Conservation (phyloP, 2,888 invertebrate species). For the Furcula furcula region DNA sequence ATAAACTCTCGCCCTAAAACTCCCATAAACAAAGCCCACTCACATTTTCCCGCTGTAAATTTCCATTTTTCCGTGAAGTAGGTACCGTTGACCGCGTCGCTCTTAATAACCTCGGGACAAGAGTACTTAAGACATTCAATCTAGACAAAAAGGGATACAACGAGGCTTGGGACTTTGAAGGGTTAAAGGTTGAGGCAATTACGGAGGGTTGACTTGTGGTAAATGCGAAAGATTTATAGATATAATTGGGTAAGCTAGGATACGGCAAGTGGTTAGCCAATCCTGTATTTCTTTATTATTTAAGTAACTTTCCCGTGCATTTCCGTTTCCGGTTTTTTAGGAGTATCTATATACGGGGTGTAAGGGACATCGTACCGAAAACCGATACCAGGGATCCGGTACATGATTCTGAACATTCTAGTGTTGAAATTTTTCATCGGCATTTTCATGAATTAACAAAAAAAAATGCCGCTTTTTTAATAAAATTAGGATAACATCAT, state of each 20-base stretch:
- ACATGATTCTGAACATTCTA: no score
- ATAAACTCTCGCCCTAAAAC: slow-evolving; percentile 12
- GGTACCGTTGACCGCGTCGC: slow-evolving; percentile 8
- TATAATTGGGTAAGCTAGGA: slow-evolving; percentile 7
- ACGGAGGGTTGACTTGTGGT: slow-evolving; percentile 15
- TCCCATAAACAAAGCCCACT: slow-evolving; percentile 12
- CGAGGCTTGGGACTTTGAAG: slow-evolving; percentile 4
- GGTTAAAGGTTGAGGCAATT: slow-evolving; percentile 19
- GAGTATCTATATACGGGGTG: no score
- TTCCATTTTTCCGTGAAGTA: slow-evolving; percentile 9
- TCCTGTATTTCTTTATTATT: no score
- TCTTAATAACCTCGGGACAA: slow-evolving; percentile 12
- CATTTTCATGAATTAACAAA: no score
- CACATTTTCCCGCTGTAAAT: slow-evolving; percentile 4
- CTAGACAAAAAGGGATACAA: slow-evolving; percentile 21
- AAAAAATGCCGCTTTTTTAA: no score
- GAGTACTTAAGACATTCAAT: slow-evolving; percentile 22
- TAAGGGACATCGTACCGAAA: no score
- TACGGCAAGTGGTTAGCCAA: no score
- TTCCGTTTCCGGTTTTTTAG: no score
- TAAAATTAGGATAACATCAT: no score
- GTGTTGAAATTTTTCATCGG: no score
- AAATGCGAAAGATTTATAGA: slow-evolving; percentile 5
- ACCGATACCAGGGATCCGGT: no score
- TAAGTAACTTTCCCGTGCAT: no score